These are phyloP conservation scores for Onychomys leucogaster DNA, from an alignment of 2,797 vertebrate species.

Conservation along the genomic window DNA sequence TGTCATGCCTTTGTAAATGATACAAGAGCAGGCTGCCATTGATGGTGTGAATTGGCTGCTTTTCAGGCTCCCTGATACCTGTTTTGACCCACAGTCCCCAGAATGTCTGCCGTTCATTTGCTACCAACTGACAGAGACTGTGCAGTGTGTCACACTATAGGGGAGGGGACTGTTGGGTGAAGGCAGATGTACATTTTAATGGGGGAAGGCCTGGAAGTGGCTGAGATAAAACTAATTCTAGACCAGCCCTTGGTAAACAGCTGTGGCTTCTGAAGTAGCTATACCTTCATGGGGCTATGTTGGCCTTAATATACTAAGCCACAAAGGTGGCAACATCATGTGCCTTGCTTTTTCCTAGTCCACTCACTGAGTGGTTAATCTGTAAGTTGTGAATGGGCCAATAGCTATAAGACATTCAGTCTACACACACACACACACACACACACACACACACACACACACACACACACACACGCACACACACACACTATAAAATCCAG, in stretches of 20 bases:
- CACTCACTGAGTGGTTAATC: neutral
- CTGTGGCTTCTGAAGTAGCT: fast-evolving
- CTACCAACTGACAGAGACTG: neutral
- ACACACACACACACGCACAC: neutral
- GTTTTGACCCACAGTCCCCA: neutral
- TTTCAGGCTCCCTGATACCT: neutral
- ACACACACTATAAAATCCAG: neutral
- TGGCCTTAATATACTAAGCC: neutral
- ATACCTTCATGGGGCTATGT: neutral
- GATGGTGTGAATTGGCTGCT: neutral
- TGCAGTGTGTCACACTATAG: neutral
- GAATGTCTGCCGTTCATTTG: neutral
- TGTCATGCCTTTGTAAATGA: neutral
- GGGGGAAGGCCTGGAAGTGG: neutral
- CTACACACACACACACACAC: neutral
- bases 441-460: neutral
- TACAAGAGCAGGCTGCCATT: neutral
- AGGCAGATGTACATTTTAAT: fast-evolving
- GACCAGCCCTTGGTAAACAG: neutral
- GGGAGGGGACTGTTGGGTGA: neutral
- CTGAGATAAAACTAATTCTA: neutral
- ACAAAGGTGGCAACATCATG: neutral
- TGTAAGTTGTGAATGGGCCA: neutral
- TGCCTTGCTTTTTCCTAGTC: neutral
- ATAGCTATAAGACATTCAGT: neutral